Evolutionary conservation across 2,113 vertebrate species (phyloP).

Genomic region (Podarcis cretensis): DNA sequence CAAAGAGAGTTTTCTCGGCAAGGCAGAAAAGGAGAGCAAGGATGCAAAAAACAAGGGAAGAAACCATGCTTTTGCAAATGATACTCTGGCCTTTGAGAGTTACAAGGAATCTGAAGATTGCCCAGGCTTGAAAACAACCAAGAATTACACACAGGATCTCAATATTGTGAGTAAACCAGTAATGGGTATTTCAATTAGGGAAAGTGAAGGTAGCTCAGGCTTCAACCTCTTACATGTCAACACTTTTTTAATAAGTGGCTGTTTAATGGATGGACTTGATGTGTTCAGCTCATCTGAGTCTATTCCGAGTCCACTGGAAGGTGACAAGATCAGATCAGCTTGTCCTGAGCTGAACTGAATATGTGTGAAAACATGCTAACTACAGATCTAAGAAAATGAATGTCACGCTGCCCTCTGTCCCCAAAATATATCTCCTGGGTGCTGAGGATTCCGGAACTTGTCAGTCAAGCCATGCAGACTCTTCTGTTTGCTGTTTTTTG

Average conservation of each 20-base stretch:
- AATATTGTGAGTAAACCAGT: conserved; percentile 85
- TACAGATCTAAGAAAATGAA: conserved; percentile 13
- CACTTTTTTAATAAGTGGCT: background rate
- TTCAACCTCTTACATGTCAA: background rate
- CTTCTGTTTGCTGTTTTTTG: background rate
- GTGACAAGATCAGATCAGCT: conserved; percentile 2
- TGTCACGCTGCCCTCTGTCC: conserved; percentile 9
- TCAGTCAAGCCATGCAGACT: background rate
- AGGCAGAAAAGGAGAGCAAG: conserved; percentile 40
- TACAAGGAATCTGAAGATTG: conserved; percentile 42
- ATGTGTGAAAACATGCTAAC: background rate
- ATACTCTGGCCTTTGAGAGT: conserved; percentile 54
- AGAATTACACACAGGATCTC: conserved; percentile 84
- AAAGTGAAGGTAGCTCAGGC: background rate
- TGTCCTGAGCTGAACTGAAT: background rate
- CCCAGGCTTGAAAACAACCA: conserved; percentile 64
- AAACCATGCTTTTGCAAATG: conserved; percentile 43
- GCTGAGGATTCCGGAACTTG: background rate
- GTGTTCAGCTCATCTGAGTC: background rate
- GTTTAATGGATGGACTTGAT: background rate
- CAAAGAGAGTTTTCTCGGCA: conserved; percentile 42
- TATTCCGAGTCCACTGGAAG: background rate
- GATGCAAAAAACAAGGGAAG: conserved; percentile 50
- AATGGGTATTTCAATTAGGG: conserved; percentile 19
- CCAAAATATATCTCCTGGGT: background rate